Conservation (phyloP, 2,797 vertebrate genomes). For the Petrocephalus sullivani region DNA sequence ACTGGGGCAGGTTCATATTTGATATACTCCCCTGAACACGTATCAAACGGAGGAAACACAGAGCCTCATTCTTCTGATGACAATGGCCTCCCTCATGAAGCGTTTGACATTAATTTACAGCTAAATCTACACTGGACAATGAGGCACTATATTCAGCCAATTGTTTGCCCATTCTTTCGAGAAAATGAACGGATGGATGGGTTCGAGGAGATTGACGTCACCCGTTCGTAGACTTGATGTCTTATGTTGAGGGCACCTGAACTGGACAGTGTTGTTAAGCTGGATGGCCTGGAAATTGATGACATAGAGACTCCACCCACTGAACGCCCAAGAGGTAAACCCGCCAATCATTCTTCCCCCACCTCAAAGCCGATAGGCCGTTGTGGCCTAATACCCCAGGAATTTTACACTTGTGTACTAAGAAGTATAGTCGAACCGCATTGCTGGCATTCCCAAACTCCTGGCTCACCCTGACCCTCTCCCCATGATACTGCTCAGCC, state of each 20-base stretch:
- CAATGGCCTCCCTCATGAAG: neutral
- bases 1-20: constrained; percentile 1
- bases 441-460: neutral
- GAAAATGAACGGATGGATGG: neutral
- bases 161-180: constrained; percentile 7
- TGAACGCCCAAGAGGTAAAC: neutral
- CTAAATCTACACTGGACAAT: neutral
- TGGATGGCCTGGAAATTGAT: neutral
- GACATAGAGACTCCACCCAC: neutral
- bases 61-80: neutral
- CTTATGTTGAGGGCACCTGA: neutral
- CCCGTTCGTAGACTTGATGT: neutral
- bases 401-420: neutral
- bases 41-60: neutral
- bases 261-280: constrained; percentile 3
- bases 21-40: neutral
- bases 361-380: neutral
- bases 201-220: neutral
- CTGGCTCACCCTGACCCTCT: neutral
- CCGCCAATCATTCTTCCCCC: neutral
- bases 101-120: neutral
- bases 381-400: neutral
- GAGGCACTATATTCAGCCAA: neutral
- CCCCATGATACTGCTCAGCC: neutral
- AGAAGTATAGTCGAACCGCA: neutral